Conservation (phyloP, 2,113 vertebrate genomes). For the Gadus chalcogrammus region DNA sequence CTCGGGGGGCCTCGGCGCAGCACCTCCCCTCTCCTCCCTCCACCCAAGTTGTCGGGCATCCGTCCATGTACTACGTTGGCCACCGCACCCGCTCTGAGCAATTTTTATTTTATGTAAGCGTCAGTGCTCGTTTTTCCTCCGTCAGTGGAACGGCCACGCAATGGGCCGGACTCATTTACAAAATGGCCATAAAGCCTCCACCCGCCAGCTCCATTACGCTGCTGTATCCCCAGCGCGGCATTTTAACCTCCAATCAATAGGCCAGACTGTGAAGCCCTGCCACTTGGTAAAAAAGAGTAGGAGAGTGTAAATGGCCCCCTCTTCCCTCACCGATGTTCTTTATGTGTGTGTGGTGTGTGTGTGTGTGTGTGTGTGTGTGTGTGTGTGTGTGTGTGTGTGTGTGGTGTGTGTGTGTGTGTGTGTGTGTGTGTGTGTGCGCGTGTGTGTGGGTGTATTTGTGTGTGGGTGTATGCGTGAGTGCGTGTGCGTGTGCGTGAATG, state of each 20-base stretch:
- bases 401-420: slow-evolving; percentile 21
- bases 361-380: no score
- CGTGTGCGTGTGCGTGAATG: slow-evolving; percentile 40
- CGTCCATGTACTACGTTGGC: no score
- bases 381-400: no score
- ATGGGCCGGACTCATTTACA: slow-evolving; percentile 32
- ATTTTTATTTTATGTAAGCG: no score
- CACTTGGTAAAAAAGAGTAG: slow-evolving; percentile 41
- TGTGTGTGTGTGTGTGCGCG: slow-evolving; percentile 45
- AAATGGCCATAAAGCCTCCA: slow-evolving; percentile 27
- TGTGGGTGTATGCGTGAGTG: neutral
- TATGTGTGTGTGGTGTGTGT: no score
- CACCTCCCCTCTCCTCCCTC: no score
- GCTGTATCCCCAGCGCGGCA: slow-evolving; percentile 31
- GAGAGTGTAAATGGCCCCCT: slow-evolving; percentile 38
- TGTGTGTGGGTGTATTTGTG: no score
- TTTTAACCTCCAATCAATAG: slow-evolving; percentile 66
- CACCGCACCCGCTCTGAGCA: no score
- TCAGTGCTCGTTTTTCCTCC: slow-evolving; percentile 15
- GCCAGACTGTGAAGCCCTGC: slow-evolving; percentile 39
- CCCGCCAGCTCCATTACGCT: slow-evolving; percentile 21
- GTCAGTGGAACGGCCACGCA: slow-evolving; percentile 18
- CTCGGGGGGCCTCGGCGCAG: no score
- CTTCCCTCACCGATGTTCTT: slow-evolving; percentile 42
- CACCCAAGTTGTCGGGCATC: no score